Evolutionary conservation across 2,113 vertebrate genomes (phyloP).

Genomic region (Calypte anna): DNA sequence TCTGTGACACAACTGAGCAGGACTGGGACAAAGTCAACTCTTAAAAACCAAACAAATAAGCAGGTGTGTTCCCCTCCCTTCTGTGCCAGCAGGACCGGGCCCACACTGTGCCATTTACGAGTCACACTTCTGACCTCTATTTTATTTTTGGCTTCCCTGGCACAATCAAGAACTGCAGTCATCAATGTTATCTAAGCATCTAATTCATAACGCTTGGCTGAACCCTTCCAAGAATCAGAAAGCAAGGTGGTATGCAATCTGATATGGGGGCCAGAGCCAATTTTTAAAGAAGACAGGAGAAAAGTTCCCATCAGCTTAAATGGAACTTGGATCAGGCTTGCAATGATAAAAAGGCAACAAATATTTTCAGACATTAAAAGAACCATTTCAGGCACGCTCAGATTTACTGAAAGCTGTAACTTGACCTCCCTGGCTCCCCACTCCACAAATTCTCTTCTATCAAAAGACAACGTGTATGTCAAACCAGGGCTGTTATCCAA

Average conservation of each 20-base stretch:
- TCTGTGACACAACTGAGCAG: rapidly evolving
- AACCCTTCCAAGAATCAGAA: constrained; percentile 63
- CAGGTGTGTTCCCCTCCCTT: background rate
- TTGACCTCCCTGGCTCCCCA: background rate
- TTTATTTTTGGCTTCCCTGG: constrained; percentile 53
- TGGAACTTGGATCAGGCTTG: constrained; percentile 39
- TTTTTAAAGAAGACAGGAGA: constrained; percentile 36
- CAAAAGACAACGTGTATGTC: constrained; percentile 27
- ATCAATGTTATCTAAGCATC: constrained; percentile 64
- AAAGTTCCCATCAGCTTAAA: constrained; percentile 43
- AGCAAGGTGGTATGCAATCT: constrained; percentile 55
- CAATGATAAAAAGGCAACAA: constrained; percentile 53
- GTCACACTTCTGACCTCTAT: constrained; percentile 41
- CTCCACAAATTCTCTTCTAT: constrained; percentile 43
- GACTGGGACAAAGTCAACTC: background rate
- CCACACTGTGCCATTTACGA: background rate
- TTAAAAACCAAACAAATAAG: background rate
- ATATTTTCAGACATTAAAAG: constrained; percentile 54
- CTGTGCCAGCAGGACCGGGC: background rate
- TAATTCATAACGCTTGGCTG: constrained; percentile 64
- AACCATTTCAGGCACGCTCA: constrained; percentile 40
- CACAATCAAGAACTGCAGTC: constrained; percentile 42
- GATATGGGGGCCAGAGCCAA: constrained; percentile 5
- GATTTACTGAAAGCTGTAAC: constrained; percentile 62
- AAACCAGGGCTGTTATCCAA: background rate